phyloP scores from a whole-genome alignment of 2,888 invertebrate genomes.

The Itoplectis maculator region DNA sequence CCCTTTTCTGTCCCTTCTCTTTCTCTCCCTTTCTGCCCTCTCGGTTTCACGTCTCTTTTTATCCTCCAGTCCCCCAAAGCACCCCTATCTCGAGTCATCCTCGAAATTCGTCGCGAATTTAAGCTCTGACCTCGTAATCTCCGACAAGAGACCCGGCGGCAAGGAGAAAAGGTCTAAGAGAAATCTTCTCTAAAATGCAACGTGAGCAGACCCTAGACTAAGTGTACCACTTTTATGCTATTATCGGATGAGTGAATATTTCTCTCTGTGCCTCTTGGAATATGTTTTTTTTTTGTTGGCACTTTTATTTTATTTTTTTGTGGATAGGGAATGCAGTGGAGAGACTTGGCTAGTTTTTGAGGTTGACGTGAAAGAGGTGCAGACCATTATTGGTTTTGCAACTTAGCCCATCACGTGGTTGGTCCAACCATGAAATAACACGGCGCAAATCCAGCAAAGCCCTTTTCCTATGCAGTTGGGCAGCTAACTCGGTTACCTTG shows the following conservation, averaged over 20 bases:
- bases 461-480: too few relatives aligned
- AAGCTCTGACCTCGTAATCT: conserved; percentile 68
- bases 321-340: not conserved
- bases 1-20: not conserved
- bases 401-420: too few relatives aligned
- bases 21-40: not conserved
- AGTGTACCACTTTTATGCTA: conserved; percentile 44
- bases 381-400: too few relatives aligned
- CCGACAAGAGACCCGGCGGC: conserved; percentile 49
- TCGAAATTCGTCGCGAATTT: conserved; percentile 68
- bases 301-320: conserved; percentile 26
- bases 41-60: conserved; percentile 9
- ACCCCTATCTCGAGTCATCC: conserved; percentile 55
- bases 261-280: conserved; percentile 28
- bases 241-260: conserved; percentile 64
- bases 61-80: conserved; percentile 8
- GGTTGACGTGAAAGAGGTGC: not conserved
- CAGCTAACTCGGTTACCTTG: too few relatives aligned
- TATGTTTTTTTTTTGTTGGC: conserved; percentile 8
- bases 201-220: conserved; percentile 50
- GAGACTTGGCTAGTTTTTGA: not conserved
- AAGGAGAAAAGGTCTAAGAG: conserved; percentile 39
- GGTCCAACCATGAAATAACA: too few relatives aligned
- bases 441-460: too few relatives aligned
- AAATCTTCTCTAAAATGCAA: conserved; percentile 57